Evolutionary conservation across 2,888 invertebrate species (phyloP).

Genomic region (Mesoligia furuncula): DNA sequence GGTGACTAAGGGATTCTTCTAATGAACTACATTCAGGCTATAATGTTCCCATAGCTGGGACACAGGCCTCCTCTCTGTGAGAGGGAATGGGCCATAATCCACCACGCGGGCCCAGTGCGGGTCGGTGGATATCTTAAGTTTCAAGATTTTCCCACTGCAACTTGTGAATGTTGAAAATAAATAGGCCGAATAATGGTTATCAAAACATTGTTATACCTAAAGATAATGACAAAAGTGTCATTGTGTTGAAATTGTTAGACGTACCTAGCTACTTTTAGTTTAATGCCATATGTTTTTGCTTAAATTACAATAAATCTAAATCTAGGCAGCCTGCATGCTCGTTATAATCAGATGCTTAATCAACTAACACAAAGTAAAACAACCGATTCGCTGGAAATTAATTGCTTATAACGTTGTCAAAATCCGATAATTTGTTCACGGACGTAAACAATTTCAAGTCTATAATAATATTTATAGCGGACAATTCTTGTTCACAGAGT

Average conservation of each 20-base stretch:
- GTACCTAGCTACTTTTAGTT: background rate
- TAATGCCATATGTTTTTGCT: background rate
- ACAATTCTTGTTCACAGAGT: constrained; percentile 10
- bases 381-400: background rate
- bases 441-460: constrained; percentile 23
- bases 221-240: no score
- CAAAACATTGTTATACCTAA: background rate
- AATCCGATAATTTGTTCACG: background rate
- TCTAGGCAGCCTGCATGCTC: background rate
- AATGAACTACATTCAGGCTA: no score
- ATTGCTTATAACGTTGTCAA: constrained; percentile 4
- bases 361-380: background rate
- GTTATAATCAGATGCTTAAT: background rate
- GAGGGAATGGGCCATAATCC: no score
- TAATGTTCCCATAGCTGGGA: no score
- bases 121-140: no score
- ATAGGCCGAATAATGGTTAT: background rate
- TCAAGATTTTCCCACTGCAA: background rate
- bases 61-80: no score
- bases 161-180: background rate
- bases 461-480: constrained; percentile 19
- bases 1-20: background rate
- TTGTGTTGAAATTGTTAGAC: background rate
- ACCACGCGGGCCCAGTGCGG: no score
- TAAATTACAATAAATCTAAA: background rate